Conservation (phyloP, 2,888 invertebrate genomes). For the Cancer borealis region DNA sequence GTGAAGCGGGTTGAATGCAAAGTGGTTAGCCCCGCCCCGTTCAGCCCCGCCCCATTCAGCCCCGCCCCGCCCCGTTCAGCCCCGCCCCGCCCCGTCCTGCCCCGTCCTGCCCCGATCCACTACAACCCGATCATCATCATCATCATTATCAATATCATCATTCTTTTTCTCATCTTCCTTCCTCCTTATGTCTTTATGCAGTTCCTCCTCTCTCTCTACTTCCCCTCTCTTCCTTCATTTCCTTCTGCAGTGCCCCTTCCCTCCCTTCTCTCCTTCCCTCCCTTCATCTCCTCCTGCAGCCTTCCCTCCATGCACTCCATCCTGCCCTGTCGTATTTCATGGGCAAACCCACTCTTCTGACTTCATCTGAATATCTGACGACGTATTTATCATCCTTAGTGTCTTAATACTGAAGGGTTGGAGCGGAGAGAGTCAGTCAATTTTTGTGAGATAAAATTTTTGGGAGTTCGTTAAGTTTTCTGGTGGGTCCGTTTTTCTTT, state of each 20-base stretch:
- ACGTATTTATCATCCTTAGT: constrained; percentile 15
- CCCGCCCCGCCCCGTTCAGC: too few species aligned
- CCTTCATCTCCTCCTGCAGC: not conserved
- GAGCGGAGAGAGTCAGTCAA: not conserved
- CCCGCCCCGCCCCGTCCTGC: not conserved
- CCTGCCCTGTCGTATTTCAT: not conserved
- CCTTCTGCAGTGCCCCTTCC: not conserved
- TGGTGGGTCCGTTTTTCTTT: not conserved
- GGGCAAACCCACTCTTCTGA: not conserved
- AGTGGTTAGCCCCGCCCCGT: not conserved
- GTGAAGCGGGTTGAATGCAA: constrained; percentile 6
- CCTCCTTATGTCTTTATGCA: not conserved
- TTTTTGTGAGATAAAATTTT: not conserved
- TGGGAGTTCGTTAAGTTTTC: not conserved
- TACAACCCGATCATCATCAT: not conserved
- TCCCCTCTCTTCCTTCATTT: not conserved
- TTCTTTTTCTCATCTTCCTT: not conserved
- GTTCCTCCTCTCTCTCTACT: not conserved
- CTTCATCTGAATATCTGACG: constrained; percentile 28
- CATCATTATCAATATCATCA: not conserved
- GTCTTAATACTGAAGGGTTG: not conserved
- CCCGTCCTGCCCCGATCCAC: not conserved
- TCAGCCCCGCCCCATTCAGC: not conserved
- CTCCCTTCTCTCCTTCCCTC: not conserved
- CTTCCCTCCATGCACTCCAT: not conserved